These are phyloP conservation scores for Hippocampus kuda DNA, from an alignment of 2,797 vertebrate genomes.

Conservation along the genomic window DNA sequence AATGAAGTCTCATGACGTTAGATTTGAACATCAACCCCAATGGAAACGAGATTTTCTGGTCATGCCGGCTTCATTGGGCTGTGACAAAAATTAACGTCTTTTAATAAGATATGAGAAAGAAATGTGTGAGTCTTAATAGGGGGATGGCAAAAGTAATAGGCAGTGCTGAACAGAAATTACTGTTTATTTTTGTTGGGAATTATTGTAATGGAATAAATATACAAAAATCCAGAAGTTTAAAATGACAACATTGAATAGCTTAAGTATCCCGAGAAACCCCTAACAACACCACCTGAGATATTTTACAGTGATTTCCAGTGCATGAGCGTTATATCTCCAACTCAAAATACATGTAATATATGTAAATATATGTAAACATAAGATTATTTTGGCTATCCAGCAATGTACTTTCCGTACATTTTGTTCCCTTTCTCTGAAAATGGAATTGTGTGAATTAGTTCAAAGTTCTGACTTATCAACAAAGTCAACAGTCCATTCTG, in stretches of 20 bases:
- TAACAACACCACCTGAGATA: constrained; percentile 25
- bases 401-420: constrained; percentile 17
- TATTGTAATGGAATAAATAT: constrained; percentile 19
- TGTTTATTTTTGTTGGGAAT: constrained; percentile 39
- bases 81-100: not conserved
- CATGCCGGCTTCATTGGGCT: not conserved
- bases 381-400: constrained; percentile 6
- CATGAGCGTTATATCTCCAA: constrained; percentile 2
- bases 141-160: not conserved
- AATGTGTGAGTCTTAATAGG: not conserved
- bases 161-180: not conserved
- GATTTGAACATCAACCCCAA: not conserved
- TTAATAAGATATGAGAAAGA: not conserved
- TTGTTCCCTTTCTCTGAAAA: constrained; percentile 20
- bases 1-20: not conserved
- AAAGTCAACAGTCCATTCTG: constrained; percentile 41
- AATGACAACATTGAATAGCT: constrained; percentile 24
- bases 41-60: not conserved
- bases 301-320: constrained; percentile 9
- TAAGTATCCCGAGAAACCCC: constrained; percentile 9
- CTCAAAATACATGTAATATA: constrained; percentile 18
- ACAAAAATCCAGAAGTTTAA: constrained; percentile 1
- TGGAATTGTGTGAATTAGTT: not conserved
- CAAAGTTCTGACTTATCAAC: constrained; percentile 20
- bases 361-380: constrained; percentile 28